A percentile compares a stretch with the other conserved stretches of the same genome.
Evolutionary conservation across 2,113 vertebrate species (phyloP).

Genomic region (Onychostruthus taczanowskii): DNA sequence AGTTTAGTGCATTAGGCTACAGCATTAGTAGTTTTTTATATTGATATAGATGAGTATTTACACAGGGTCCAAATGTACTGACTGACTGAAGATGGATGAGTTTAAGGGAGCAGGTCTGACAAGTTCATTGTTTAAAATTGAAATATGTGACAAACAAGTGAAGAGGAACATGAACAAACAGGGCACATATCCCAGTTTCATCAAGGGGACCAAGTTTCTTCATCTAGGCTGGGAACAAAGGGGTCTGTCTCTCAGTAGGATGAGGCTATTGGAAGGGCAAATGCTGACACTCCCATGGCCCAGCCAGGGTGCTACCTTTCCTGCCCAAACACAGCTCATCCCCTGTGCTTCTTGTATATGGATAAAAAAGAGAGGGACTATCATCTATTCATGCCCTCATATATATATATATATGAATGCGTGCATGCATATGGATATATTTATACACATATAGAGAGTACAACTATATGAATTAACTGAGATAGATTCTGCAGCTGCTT

Average conservation of each 20-base stretch:
- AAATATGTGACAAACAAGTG: neutral
- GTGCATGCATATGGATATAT: accelerated
- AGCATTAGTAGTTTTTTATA: neutral
- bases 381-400: neutral
- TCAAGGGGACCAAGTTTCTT: neutral
- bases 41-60: neutral
- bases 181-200: neutral
- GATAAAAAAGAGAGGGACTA: neutral
- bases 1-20: neutral
- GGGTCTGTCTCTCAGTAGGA: neutral
- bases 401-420: neutral
- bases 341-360: neutral
- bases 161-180: neutral
- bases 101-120: neutral
- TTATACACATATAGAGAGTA: neutral
- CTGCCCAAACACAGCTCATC: neutral
- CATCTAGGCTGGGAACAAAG: neutral
- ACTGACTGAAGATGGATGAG: neutral
- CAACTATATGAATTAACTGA: neutral
- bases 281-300: neutral
- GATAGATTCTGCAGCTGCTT: neutral
- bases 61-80: neutral
- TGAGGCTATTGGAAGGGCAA: neutral
- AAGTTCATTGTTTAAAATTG: neutral
- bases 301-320: neutral